A percentile compares a stretch with the other conserved stretches of the same genome.
phyloP scores from a whole-genome alignment of 2,113 vertebrate species.

The Uria aalge region DNA sequence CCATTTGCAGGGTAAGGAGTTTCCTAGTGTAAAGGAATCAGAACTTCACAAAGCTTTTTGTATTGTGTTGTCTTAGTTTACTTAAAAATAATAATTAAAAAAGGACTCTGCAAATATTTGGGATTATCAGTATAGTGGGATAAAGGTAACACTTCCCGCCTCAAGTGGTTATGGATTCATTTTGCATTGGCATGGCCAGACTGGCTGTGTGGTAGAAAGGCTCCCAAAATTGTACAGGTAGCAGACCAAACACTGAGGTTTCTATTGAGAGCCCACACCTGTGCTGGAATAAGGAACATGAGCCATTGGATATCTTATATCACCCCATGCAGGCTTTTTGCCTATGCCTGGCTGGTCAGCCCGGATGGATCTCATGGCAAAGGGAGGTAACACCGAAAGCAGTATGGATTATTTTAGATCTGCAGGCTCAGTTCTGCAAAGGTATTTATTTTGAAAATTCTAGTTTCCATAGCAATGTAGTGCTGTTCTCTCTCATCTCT shows the following conservation, averaged over 20 bases:
- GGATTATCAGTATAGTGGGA: background rate
- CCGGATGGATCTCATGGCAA: background rate
- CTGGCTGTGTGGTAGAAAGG: background rate
- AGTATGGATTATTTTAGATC: background rate
- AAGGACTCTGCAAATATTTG: background rate
- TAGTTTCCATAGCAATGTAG: conserved; percentile 70
- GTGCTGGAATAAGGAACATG: background rate
- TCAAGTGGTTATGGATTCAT: background rate
- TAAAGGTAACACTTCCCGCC: background rate
- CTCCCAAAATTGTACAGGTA: background rate
- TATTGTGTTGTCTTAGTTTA: background rate
- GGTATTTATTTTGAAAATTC: conserved; percentile 70
- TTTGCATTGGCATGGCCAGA: background rate
- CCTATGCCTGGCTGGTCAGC: background rate
- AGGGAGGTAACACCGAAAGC: conserved; percentile 15
- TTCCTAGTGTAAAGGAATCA: background rate
- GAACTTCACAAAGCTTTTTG: background rate
- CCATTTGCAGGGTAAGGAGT: background rate
- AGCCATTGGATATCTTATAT: background rate
- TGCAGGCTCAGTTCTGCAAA: conserved; percentile 33
- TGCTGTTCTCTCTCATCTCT: conserved; percentile 33
- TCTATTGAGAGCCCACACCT: background rate
- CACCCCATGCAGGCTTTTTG: background rate
- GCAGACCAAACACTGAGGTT: background rate
- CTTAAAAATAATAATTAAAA: background rate